A percentile compares a stretch with the other conserved stretches of the same genome.
Evolutionary conservation across 2,797 vertebrate genomes (phyloP).

Genomic region (Hephaestus fuliginosus): DNA sequence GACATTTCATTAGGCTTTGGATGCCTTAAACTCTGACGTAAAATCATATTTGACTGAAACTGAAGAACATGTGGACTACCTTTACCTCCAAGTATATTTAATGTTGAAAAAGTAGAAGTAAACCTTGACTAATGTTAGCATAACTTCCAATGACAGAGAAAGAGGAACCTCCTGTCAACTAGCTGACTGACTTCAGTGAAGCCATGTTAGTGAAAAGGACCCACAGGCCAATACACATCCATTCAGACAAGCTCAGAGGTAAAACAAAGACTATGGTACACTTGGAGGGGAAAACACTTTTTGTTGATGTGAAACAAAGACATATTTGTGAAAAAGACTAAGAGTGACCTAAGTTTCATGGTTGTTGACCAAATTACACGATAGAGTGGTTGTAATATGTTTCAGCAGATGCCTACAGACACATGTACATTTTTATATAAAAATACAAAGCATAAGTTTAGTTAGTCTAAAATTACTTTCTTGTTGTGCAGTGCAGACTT

Average conservation of each 20-base stretch:
- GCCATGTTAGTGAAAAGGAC: slow-evolving; percentile 31
- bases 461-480: too few relatives aligned
- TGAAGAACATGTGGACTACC: neutral
- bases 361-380: neutral
- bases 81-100: neutral
- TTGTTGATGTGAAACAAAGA: neutral
- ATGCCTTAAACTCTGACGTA: neutral
- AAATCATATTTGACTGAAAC: neutral
- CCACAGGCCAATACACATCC: slow-evolving; percentile 57
- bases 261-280: slow-evolving; percentile 7
- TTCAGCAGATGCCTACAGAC: neutral
- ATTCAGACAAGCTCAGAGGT: slow-evolving; percentile 26
- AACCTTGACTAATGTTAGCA: slow-evolving; percentile 1
- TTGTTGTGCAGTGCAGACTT: neutral
- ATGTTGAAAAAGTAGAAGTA: neutral
- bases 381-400: neutral
- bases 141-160: neutral
- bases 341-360: neutral
- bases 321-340: neutral
- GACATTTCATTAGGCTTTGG: neutral
- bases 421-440: neutral
- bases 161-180: slow-evolving; percentile 17
- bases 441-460: neutral
- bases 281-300: slow-evolving; percentile 10
- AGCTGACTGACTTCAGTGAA: slow-evolving; percentile 49